Base-by-base conservation (phyloP, 2,797 vertebrate genomes). In the Trachurus trachurus region DNA sequence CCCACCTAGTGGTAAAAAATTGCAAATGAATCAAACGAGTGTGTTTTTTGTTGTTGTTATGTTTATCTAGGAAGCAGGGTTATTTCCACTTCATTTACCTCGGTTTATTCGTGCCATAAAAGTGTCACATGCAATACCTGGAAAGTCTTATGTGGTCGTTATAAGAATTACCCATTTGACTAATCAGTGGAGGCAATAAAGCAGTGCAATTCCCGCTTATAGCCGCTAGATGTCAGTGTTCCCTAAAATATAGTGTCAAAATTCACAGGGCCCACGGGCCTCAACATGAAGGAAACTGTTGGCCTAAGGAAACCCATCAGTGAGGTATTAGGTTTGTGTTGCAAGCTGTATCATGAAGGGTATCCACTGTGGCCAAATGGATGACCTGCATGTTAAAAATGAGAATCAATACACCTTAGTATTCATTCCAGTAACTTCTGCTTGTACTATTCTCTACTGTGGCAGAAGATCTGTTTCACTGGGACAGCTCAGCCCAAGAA, bases 181-280 rank as follows among this genome's bases (percentile, higher is more conserved):
- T 0, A 11, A 42, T 15, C 9, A 39, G 4, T 1, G 3, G 42
- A 39, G n/a, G 8, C 12, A 44, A 44, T 15, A 13, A 2, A 56
- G 11, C 52, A 71, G 12, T 29, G 71, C 49, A 88, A 29, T 78
- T 81, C 11, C 45, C 13, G 9, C 0, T 5, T 17, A n/a, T 44
- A 34, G 34, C 87, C 94, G 62, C 40, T 82, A 93, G 93, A 87
- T 93, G 93, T 83, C 93, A 93, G 80, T 84, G 22, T 86, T 81
- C 47, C 40, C 69, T 77, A 47, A 80, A 39, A n/a, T 47, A 85
- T 85, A 21, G 54, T 59, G 73, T 39, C 3, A 40, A 37, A 37
- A 37, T 37, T 37, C 29, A 34, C 19, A 16, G 6, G 34, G 45
- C 21, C 10, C 15, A 47, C 49, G 50, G 29, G 9, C 8, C 15